phyloP scores from a whole-genome alignment of 2,113 vertebrate genomes.

The Chascanopsetta lugubris region DNA sequence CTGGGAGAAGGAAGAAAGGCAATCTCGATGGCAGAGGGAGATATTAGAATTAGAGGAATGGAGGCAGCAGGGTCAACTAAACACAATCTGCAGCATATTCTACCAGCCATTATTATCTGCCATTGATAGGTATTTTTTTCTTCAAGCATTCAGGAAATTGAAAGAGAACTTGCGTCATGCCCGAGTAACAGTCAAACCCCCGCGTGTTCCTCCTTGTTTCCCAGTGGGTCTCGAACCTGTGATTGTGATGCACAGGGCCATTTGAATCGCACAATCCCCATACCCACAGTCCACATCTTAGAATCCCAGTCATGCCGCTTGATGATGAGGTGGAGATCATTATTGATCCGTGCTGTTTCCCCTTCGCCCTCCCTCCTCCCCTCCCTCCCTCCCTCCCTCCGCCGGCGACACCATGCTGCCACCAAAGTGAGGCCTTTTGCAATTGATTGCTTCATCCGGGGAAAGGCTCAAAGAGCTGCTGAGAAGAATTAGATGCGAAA shows the following conservation, averaged over 20 bases:
- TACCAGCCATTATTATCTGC: constrained; percentile 16
- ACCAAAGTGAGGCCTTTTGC: constrained; percentile 39
- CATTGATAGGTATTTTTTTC: too few relatives aligned
- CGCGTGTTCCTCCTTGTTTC: too few relatives aligned
- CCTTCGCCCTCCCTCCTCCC: constrained; percentile 38
- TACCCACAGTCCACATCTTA: constrained; percentile 21
- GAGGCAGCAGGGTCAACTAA: constrained; percentile 45
- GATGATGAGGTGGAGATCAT: constrained; percentile 57
- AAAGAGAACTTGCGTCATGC: too few relatives aligned
- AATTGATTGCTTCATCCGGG: constrained; percentile 53
- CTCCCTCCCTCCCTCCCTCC: too few relatives aligned
- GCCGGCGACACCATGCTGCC: constrained; percentile 41
- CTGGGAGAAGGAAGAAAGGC: constrained; percentile 49
- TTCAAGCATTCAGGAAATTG: too few relatives aligned
- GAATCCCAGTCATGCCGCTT: constrained; percentile 63
- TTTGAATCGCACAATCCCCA: constrained; percentile 33
- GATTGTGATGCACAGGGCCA: constrained; percentile 42
- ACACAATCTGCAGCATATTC: constrained; percentile 26
- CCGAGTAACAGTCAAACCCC: too few relatives aligned
- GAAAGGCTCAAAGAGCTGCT: constrained; percentile 37
- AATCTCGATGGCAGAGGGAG: constrained; percentile 57
- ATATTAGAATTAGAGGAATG: constrained; percentile 57
- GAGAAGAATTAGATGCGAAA: too few relatives aligned
- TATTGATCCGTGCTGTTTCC: constrained; percentile 67
- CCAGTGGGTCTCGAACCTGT: constrained; percentile 17